These are phyloP conservation scores for Trinorchestia longiramus DNA, from an alignment of 1,140 invertebrate species.

Conservation along the genomic window DNA sequence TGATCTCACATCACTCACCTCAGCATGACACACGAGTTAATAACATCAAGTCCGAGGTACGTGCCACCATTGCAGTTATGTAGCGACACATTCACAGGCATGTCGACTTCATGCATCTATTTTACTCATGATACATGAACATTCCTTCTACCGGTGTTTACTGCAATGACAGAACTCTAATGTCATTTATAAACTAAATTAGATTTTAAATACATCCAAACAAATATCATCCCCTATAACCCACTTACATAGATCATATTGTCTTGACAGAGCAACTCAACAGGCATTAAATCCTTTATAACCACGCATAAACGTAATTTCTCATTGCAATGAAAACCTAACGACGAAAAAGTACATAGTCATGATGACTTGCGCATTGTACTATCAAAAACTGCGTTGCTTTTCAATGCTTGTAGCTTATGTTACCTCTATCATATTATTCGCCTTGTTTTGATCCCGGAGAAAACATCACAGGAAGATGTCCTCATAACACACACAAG, in stretches of 20 bases:
- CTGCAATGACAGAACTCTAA: no score
- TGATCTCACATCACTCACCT: not conserved
- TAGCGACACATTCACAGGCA: not conserved
- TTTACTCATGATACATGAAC: not conserved
- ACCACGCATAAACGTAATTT: not conserved
- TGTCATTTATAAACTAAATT: no score
- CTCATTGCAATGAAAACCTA: not conserved
- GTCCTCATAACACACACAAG: no score
- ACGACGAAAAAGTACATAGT: not conserved
- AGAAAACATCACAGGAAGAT: no score
- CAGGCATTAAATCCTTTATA: not conserved
- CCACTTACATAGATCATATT: not conserved
- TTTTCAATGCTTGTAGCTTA: no score
- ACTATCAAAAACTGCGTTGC: no score
- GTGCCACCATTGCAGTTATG: not conserved
- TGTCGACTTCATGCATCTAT: not conserved
- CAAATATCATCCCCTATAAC: not conserved
- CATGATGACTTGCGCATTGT: no score
- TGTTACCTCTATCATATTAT: no score
- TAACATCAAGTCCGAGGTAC: not conserved
- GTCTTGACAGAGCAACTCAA: not conserved
- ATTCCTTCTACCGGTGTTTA: no score
- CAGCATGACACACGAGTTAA: not conserved
- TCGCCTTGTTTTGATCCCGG: no score
- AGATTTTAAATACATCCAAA: no score